Evolutionary conservation across 2,797 vertebrate species (phyloP).

Genomic region (Pteropus rufus): DNA sequence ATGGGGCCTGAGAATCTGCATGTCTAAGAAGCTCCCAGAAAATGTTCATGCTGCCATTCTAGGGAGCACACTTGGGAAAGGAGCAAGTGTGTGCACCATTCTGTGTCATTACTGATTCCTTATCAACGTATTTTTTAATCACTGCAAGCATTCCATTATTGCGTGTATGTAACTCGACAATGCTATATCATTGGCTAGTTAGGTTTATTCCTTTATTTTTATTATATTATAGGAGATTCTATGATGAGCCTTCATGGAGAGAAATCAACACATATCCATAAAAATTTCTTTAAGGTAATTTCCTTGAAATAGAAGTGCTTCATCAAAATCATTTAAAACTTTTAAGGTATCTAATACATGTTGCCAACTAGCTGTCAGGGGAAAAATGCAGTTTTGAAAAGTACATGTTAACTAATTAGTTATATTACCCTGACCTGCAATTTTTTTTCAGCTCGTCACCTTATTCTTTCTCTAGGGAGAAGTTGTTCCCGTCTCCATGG

Average conservation of each 20-base stretch:
- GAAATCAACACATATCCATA: background rate
- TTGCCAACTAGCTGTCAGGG: background rate
- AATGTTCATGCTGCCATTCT: background rate
- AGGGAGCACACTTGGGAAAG: background rate
- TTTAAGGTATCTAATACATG: background rate
- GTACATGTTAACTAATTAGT: background rate
- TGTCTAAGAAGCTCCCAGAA: background rate
- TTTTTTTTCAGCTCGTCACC: background rate
- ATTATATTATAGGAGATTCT: background rate
- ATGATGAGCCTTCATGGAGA: background rate
- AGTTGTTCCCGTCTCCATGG: background rate
- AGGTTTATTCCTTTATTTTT: background rate
- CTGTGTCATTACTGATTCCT: background rate
- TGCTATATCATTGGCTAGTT: background rate
- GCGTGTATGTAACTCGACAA: background rate
- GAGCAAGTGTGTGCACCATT: background rate
- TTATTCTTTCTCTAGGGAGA: background rate
- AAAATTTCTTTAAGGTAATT: background rate
- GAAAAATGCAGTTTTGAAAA: background rate
- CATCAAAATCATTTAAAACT: conserved; percentile 11
- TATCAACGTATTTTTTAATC: background rate
- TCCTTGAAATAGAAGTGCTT: conserved; percentile 23
- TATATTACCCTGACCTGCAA: background rate
- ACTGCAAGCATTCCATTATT: background rate
- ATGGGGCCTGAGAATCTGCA: background rate